phyloP scores from a whole-genome alignment of 1,140 invertebrate species.

The Eueides isabella region DNA sequence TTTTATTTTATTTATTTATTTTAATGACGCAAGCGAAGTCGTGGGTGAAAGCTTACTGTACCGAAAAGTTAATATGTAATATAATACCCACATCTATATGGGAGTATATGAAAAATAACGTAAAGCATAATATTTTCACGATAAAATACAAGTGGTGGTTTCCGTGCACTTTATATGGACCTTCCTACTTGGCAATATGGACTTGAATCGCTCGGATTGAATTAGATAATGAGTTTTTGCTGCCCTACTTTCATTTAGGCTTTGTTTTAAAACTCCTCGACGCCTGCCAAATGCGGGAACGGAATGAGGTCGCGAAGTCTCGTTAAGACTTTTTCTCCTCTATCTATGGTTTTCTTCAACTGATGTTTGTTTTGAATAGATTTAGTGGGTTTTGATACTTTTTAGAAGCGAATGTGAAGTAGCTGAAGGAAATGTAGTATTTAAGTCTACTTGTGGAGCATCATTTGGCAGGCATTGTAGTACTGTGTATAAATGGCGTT shows the following conservation, averaged over 20 bases:
- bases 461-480: no score
- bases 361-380: slow-evolving; percentile 8
- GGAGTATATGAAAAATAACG: slow-evolving; percentile 5
- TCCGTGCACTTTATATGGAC: background rate
- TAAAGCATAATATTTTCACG: background rate
- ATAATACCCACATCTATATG: background rate
- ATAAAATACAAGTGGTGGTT: background rate
- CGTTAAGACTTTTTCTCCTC: slow-evolving; percentile 36
- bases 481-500: no score
- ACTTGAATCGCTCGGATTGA: background rate
- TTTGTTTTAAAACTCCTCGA: slow-evolving; percentile 44
- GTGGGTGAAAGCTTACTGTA: no score
- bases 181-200: background rate
- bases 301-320: slow-evolving; percentile 38
- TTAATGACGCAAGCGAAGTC: no score
- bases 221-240: slow-evolving; percentile 32
- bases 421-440: no score
- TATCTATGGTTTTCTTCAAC: slow-evolving; percentile 34
- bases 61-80: background rate
- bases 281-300: slow-evolving; percentile 42
- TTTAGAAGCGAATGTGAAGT: background rate
- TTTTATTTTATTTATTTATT: no score
- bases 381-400: background rate
- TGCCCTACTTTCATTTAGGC: slow-evolving; percentile 44
- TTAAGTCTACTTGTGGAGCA: no score